These are phyloP conservation scores for Diaperis boleti DNA, from an alignment of 2,888 invertebrate genomes.

Conservation along the genomic window DNA sequence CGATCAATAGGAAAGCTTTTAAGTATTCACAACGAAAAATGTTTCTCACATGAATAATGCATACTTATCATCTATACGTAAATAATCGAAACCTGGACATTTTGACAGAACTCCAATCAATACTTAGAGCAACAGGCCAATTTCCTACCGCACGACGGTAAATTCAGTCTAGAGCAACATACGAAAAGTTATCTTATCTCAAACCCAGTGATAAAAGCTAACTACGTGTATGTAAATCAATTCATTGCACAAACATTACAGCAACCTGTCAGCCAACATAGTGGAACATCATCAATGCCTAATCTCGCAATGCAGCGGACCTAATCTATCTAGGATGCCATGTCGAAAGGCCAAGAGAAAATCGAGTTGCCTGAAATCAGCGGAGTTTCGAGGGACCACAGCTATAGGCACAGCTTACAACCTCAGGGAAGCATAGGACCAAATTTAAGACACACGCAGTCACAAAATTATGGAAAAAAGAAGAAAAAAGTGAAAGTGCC, in stretches of 20 bases:
- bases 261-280: not conserved
- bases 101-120: slow-evolving; percentile 13
- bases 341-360: slow-evolving; percentile 1
- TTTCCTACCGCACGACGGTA: slow-evolving; percentile 1
- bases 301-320: not conserved
- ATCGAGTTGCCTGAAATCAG: slow-evolving; percentile 24
- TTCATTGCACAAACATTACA: slow-evolving; percentile 15
- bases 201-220: slow-evolving; percentile 8
- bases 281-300: slow-evolving; percentile 9
- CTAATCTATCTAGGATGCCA: not conserved
- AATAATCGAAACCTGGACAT: slow-evolving; percentile 10
- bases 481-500: slow-evolving; percentile 39
- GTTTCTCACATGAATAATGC: slow-evolving; percentile 19
- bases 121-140: slow-evolving; percentile 23
- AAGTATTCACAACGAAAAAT: slow-evolving; percentile 1
- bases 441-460: slow-evolving; percentile 47
- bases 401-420: slow-evolving; percentile 41
- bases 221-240: slow-evolving; percentile 14
- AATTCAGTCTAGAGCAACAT: slow-evolving; percentile 1
- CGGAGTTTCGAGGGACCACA: slow-evolving; percentile 32
- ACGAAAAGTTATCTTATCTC: slow-evolving; percentile 26
- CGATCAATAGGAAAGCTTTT: not conserved
- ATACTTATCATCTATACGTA: not conserved
- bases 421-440: slow-evolving; percentile 31
- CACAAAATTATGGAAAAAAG: slow-evolving; percentile 47